phyloP scores from a whole-genome alignment of 2,888 invertebrate genomes.

The Athrips mouffetella region DNA sequence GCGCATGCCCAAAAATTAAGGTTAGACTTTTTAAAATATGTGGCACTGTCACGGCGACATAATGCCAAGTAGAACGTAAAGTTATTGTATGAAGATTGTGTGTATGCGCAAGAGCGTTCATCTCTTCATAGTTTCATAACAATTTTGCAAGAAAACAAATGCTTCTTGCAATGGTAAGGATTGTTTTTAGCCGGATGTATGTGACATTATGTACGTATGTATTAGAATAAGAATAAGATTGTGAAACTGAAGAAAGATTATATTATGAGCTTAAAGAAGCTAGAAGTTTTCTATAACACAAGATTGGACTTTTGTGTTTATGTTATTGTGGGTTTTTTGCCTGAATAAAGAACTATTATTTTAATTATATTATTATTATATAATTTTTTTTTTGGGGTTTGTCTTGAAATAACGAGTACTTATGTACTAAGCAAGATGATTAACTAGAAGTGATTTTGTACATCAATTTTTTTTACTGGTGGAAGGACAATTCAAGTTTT shows the following conservation, averaged over 20 bases:
- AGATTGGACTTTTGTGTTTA: too few relatives aligned
- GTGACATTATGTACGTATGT: constrained; percentile 6
- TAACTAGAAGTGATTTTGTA: too few relatives aligned
- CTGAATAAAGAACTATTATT: too few relatives aligned
- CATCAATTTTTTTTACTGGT: too few relatives aligned
- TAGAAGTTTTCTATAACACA: background rate
- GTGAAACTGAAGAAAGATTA: constrained; percentile 11
- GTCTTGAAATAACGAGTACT: too few relatives aligned
- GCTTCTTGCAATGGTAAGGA: constrained; percentile 4
- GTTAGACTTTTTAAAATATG: constrained; percentile 17
- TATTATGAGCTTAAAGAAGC: background rate
- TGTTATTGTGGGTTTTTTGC: too few relatives aligned
- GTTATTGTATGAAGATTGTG: background rate
- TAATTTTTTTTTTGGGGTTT: too few relatives aligned
- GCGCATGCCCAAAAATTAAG: constrained; percentile 19
- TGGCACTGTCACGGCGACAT: constrained; percentile 15
- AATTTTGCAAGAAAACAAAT: constrained; percentile 16
- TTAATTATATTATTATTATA: too few relatives aligned
- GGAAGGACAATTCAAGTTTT: too few relatives aligned
- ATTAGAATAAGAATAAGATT: constrained; percentile 3
- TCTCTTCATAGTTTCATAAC: constrained; percentile 13
- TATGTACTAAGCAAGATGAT: too few relatives aligned
- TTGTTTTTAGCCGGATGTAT: constrained; percentile 2
- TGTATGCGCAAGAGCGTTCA: constrained; percentile 9
- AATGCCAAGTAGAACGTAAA: constrained; percentile 15